These are phyloP conservation scores for Lordiphosa stackelbergi DNA, from an alignment of 1,140 invertebrate species.

Conservation along the genomic window DNA sequence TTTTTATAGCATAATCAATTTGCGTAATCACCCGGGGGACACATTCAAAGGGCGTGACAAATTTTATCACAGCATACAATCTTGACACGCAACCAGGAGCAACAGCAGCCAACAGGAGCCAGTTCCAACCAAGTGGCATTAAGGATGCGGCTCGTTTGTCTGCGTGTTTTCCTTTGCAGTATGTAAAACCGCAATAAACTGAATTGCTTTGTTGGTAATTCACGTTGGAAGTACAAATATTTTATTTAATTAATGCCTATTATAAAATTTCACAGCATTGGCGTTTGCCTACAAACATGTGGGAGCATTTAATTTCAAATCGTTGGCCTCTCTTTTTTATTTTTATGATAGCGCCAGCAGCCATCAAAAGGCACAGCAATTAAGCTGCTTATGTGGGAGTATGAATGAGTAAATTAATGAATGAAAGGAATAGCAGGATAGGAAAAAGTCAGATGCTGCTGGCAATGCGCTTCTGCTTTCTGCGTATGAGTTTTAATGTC, in stretches of 20 bases:
- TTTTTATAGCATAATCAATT: slow-evolving; percentile 12
- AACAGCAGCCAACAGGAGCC: too few species aligned
- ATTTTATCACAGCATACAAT: slow-evolving; percentile 10
- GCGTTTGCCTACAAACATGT: slow-evolving; percentile 1
- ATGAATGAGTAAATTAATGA: slow-evolving; percentile 1
- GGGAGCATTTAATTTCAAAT: slow-evolving; percentile 11
- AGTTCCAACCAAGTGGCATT: too few species aligned
- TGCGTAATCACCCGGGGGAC: slow-evolving; percentile 11
- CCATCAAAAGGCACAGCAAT: slow-evolving; percentile 14
- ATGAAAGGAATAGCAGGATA: slow-evolving; percentile 1
- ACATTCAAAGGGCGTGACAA: slow-evolving; percentile 14
- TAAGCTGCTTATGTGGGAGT: slow-evolving; percentile 10
- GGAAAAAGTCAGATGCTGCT: background rate
- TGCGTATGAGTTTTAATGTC: slow-evolving; percentile 15
- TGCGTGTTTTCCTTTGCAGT: background rate
- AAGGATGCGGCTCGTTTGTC: background rate
- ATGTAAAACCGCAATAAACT: slow-evolving; percentile 11
- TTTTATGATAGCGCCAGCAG: slow-evolving; percentile 10
- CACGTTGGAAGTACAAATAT: background rate
- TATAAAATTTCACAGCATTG: slow-evolving; percentile 7
- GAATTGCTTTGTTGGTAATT: slow-evolving; percentile 7
- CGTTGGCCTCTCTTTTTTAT: slow-evolving; percentile 1
- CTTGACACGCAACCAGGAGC: background rate
- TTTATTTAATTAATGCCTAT: slow-evolving; percentile 10
- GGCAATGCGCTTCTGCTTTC: background rate